Percentiles rank a stretch among this genome's conserved stretches.
These are phyloP conservation scores for Amphibalanus amphitrite DNA, from an alignment of 1,140 invertebrate species.

Conservation along the genomic window DNA sequence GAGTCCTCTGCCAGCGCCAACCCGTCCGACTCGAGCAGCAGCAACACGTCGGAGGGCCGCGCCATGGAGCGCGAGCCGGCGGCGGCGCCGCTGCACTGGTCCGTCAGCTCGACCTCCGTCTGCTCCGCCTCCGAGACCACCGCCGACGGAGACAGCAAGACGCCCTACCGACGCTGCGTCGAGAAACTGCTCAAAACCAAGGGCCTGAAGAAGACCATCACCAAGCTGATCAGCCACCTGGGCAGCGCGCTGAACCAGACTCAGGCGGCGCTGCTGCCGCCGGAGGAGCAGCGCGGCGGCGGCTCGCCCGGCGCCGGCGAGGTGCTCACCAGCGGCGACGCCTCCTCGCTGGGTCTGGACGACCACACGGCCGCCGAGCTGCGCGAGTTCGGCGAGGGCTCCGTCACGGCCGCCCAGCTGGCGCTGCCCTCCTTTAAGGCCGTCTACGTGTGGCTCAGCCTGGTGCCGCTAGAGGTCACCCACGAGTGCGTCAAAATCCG, in stretches of 20 bases:
- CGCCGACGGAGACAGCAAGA: no score
- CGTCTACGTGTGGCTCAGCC: conserved; percentile 64
- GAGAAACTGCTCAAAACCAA: conserved; percentile 69
- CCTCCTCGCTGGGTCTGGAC: conserved; percentile 14
- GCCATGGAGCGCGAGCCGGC: conserved; percentile 9
- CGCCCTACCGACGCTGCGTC: conserved; percentile 48
- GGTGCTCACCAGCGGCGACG: conserved; percentile 22
- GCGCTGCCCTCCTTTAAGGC: conserved; percentile 59
- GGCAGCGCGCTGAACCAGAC: conserved; percentile 23
- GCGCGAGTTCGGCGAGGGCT: conserved; percentile 52
- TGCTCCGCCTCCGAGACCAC: no score
- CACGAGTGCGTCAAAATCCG: conserved; percentile 70
- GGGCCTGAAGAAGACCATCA: conserved; percentile 49
- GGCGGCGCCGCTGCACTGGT: background rate
- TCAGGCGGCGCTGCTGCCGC: conserved; percentile 24
- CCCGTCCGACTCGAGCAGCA: conserved; percentile 6
- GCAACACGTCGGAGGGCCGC: background rate
- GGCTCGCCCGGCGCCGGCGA: conserved; percentile 13
- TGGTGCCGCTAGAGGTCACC: conserved; percentile 64
- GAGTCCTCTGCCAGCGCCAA: conserved; percentile 12
- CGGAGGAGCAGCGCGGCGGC: conserved; percentile 27
- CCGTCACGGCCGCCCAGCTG: conserved; percentile 46
- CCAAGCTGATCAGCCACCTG: conserved; percentile 15
- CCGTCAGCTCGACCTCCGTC: background rate
- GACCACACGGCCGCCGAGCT: conserved; percentile 26